phyloP scores from a whole-genome alignment of 2,113 vertebrate genomes.

The Eclectus roratus region DNA sequence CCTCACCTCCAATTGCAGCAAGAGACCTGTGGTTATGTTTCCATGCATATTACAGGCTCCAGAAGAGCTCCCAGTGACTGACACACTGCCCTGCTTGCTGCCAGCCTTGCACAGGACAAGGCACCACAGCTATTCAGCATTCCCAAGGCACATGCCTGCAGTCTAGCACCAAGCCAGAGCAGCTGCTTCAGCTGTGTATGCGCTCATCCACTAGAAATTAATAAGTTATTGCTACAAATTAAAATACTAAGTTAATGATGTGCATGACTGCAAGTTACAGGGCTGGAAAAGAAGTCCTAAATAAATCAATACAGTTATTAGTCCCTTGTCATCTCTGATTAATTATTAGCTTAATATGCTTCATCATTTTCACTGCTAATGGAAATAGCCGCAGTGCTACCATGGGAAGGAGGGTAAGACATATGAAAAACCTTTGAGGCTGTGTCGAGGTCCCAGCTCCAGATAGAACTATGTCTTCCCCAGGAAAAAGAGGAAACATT shows the following conservation, averaged over 20 bases:
- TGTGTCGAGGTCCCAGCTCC: neutral
- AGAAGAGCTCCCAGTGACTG: neutral
- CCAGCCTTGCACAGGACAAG: neutral
- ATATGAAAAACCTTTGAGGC: neutral
- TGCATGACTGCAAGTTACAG: conserved; percentile 22
- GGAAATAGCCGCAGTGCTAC: conserved; percentile 26
- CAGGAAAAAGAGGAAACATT: neutral
- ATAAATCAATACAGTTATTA: conserved; percentile 71
- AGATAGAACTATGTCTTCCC: neutral
- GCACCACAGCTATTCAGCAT: fast-evolving
- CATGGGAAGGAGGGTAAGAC: neutral
- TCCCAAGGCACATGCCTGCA: neutral
- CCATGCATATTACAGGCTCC: neutral
- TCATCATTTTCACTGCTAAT: conserved; percentile 30
- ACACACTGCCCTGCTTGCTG: neutral
- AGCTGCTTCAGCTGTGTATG: fast-evolving
- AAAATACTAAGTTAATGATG: conserved; percentile 44
- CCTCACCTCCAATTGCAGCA: neutral
- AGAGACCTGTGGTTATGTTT: neutral
- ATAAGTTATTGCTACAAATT: conserved; percentile 46
- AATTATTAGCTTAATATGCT: conserved; percentile 60
- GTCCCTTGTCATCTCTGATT: conserved; percentile 66
- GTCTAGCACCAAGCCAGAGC: neutral
- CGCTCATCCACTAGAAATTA: neutral
- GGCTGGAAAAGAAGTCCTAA: conserved; percentile 51